Conservation (phyloP, 2,113 vertebrate species). For the Epinephelus fuscoguttatus region DNA sequence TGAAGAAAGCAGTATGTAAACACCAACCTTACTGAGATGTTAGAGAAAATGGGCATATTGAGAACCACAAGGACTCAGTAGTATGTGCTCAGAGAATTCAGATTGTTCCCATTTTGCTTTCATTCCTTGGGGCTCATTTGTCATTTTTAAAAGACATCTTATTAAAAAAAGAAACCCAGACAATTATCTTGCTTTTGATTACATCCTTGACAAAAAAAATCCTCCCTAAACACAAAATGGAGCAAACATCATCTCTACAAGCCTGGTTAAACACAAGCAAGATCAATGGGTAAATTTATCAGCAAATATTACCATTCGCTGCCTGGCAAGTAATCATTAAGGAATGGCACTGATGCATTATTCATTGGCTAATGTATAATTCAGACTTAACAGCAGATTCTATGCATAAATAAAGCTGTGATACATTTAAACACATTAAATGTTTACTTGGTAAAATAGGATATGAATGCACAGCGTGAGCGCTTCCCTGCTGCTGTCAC, state of each 20-base stretch:
- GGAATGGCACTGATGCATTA: slow-evolving; percentile 83
- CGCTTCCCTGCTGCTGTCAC: slow-evolving; percentile 49
- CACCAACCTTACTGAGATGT: slow-evolving; percentile 13
- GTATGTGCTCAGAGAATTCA: slow-evolving; percentile 16
- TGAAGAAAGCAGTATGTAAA: slow-evolving; percentile 32
- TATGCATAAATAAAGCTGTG: slow-evolving; percentile 87
- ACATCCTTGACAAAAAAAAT: slow-evolving; percentile 37
- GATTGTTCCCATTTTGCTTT: slow-evolving; percentile 19
- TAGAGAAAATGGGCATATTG: slow-evolving; percentile 8
- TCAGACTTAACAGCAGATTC: slow-evolving; percentile 87
- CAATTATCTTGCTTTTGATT: slow-evolving; percentile 69
- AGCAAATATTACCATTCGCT: slow-evolving; percentile 83
- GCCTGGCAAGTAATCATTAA: slow-evolving; percentile 85
- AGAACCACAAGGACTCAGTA: background rate
- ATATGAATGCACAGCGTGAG: slow-evolving; percentile 71
- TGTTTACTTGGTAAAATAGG: slow-evolving; percentile 84
- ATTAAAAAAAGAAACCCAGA: slow-evolving; percentile 24
- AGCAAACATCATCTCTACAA: slow-evolving; percentile 60
- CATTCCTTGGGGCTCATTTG: slow-evolving; percentile 25
- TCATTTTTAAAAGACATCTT: slow-evolving; percentile 57
- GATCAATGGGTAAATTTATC: slow-evolving; percentile 85
- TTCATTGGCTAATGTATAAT: slow-evolving; percentile 87
- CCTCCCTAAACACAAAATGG: slow-evolving; percentile 47
- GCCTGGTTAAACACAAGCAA: slow-evolving; percentile 76
- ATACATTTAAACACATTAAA: slow-evolving; percentile 85